Evolutionary conservation across 2,113 vertebrate genomes (phyloP).

Genomic region (Oryzias woworae): DNA sequence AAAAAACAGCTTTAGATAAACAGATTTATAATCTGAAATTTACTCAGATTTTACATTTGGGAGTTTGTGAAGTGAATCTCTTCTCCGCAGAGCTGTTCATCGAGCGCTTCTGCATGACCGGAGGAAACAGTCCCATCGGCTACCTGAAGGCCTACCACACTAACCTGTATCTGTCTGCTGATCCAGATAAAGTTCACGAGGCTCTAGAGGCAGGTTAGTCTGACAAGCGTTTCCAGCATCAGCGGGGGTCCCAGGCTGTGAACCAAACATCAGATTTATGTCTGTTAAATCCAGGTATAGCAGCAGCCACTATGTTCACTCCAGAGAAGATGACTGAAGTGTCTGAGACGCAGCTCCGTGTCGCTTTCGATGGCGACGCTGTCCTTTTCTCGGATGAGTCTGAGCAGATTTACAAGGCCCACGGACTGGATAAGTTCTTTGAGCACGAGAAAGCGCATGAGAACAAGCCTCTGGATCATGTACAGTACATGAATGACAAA

Average conservation of each 20-base stretch:
- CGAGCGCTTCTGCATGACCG: conserved; percentile 96
- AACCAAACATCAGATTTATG: neutral
- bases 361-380: conserved; percentile 92
- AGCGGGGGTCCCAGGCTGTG: neutral
- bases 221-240: neutral
- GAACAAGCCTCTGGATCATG: conserved; percentile 93
- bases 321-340: conserved; percentile 83
- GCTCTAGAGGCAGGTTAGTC: conserved; percentile 91
- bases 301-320: conserved; percentile 93
- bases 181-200: conserved; percentile 87
- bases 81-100: conserved; percentile 85
- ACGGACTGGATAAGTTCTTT: conserved; percentile 92
- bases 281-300: conserved; percentile 80
- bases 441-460: conserved; percentile 90
- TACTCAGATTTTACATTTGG: too few species aligned
- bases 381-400: conserved; percentile 97
- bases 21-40: too few species aligned
- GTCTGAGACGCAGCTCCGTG: conserved; percentile 87
- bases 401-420: conserved; percentile 90
- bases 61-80: neutral
- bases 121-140: conserved; percentile 92
- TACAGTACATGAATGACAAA: conserved; percentile 55
- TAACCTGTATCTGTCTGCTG: conserved; percentile 94
- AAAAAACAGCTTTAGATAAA: too few species aligned
- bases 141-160: conserved; percentile 96